These are phyloP conservation scores for Porites australiensis DNA, from an alignment of 64 coral and sea anemone genomes.

Conservation along the genomic window DNA sequence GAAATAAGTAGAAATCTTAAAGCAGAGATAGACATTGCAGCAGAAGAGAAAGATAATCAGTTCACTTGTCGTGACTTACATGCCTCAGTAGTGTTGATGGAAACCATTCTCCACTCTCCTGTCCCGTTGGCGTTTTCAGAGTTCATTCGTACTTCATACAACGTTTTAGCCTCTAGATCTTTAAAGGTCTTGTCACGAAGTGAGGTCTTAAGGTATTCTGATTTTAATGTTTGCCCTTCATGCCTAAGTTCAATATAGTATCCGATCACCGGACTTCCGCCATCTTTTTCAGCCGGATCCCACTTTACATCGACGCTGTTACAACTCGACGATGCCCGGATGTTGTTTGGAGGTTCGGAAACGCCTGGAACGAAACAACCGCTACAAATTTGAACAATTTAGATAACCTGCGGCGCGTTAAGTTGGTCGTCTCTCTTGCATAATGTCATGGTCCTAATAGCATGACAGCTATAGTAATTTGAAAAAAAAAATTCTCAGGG, in stretches of 20 bases:
- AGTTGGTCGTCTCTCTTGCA: too few relatives aligned
- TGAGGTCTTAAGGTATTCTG: background rate
- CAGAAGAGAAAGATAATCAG: background rate
- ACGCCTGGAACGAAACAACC: background rate
- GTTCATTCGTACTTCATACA: slow-evolving; percentile 20
- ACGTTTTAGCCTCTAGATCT: background rate
- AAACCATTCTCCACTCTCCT: slow-evolving; percentile 19
- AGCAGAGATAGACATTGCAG: too few relatives aligned
- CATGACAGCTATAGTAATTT: too few relatives aligned
- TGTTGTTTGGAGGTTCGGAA: slow-evolving; percentile 33
- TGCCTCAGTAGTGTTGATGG: slow-evolving; percentile 24
- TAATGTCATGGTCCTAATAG: too few relatives aligned
- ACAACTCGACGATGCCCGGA: background rate
- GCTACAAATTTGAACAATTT: background rate
- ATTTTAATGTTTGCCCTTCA: background rate
- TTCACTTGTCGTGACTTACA: background rate
- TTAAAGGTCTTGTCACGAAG: background rate
- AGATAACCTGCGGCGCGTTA: too few relatives aligned
- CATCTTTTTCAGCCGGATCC: slow-evolving; percentile 18
- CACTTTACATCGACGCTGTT: slow-evolving; percentile 13
- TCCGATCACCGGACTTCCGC: slow-evolving; percentile 17
- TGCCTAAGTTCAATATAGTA: slow-evolving; percentile 6
- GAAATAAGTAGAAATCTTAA: too few relatives aligned
- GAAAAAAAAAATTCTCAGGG: too few relatives aligned
- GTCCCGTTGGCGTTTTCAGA: background rate